Evolutionary conservation across 2,113 vertebrate genomes (phyloP).

Genomic region (Oncorhynchus kisutch): DNA sequence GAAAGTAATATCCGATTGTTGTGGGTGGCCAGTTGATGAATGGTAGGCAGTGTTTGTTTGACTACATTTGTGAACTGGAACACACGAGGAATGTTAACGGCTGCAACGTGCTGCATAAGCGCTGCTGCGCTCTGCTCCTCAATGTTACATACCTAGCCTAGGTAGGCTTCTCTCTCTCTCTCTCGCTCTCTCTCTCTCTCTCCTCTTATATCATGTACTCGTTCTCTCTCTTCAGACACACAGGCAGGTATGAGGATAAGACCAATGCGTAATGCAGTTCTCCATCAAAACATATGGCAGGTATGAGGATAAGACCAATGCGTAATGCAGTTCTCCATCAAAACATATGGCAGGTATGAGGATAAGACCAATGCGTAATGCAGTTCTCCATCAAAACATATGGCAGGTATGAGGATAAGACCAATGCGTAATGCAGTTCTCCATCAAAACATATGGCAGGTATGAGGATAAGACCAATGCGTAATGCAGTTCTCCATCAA

Average conservation of each 20-base stretch:
- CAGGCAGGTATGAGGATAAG: background rate
- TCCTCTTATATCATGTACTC: background rate
- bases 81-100: slow-evolving; percentile 61
- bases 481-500: too few relatives aligned
- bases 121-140: slow-evolving; percentile 8
- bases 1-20: background rate
- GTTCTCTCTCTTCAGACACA: slow-evolving; percentile 10
- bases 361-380: too few relatives aligned
- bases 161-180: background rate
- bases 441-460: too few relatives aligned
- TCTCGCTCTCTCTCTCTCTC: slow-evolving; percentile 10
- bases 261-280: too few relatives aligned
- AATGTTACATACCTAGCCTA: background rate
- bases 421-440: too few relatives aligned
- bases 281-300: too few relatives aligned
- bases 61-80: slow-evolving; percentile 8
- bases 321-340: too few relatives aligned
- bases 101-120: slow-evolving; percentile 12
- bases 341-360: too few relatives aligned
- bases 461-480: too few relatives aligned
- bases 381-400: too few relatives aligned
- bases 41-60: background rate
- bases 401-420: too few relatives aligned
- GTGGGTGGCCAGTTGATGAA: background rate
- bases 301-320: too few relatives aligned